Evolutionary conservation across 2,888 invertebrate species (phyloP), one percentile per base, ranked within the genome.

Genomic region (Eupsilia transversa): DNA sequence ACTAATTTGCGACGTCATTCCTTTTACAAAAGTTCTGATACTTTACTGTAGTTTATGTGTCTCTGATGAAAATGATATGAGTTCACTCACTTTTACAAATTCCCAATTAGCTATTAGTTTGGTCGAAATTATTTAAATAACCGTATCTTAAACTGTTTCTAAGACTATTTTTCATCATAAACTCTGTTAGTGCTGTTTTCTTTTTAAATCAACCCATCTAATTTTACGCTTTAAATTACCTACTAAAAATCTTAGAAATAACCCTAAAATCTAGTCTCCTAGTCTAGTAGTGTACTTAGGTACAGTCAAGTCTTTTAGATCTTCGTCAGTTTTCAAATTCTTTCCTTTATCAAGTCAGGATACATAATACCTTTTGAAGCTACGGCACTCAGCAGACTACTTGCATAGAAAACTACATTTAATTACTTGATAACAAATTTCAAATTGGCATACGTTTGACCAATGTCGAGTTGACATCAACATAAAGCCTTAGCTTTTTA

Each of bases 21-120:
- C 33, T 68, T 56, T 65, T 60, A 27, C 35, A 27, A 79, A 68
- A 79, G 23, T 56, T 72, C 23, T 65, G 9, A 54, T 56, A 83
- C n/a, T 72, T 65, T 65, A 60, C 35, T 17, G 41, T 43, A 76
- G 9, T 79, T 57, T 49, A 17, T 52, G 10, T 17, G 33, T 33
- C 30, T 49, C 20, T 79, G 10, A 38, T 63, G 43, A 41, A 76
- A 38, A 69, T 56, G 7, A 33, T 27, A 33, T 20, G 14, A 56
- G 52, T 67, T 59, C 41, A 70, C 10, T 69, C 30, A 66, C 56
- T 20, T 10, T 33, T 49, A 35, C 30, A 17, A 57, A 57, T 52
- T 46, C 49, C 65, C 9, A 60, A 57, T 10, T 38, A 54, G n/a
- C 3, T n/a, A 38, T 17, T 17, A 46, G 14, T 70, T 74, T 5